Conservation (phyloP, 2,113 vertebrate species). For the Propithecus coquereli region DNA sequence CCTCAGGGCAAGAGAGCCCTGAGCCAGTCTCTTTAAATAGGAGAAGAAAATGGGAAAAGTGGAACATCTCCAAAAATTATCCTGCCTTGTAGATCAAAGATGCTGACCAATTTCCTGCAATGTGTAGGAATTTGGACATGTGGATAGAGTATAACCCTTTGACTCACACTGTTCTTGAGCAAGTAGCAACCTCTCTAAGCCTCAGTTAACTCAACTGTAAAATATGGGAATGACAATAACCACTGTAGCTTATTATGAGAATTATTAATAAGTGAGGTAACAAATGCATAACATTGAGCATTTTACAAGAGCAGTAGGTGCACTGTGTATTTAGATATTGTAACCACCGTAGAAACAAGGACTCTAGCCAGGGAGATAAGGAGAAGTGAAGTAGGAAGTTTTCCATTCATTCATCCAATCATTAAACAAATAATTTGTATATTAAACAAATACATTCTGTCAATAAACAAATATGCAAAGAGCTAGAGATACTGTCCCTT, state of each 20-base stretch:
- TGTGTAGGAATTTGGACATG: background rate
- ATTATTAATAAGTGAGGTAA: background rate
- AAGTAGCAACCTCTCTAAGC: background rate
- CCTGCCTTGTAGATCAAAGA: background rate
- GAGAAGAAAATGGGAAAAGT: background rate
- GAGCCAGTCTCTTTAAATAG: background rate
- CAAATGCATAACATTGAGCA: background rate
- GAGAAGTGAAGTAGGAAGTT: background rate
- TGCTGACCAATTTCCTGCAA: background rate
- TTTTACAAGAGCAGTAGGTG: background rate
- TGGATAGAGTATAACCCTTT: background rate
- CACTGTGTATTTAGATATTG: background rate
- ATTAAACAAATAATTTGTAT: background rate
- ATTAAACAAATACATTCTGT: background rate
- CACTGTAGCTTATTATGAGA: background rate
- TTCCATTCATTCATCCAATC: too few species aligned
- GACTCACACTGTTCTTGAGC: background rate
- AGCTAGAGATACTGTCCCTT: background rate
- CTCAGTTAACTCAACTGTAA: background rate
- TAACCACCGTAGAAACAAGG: background rate
- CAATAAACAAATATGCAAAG: background rate
- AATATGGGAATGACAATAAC: background rate
- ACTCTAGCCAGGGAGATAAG: background rate
- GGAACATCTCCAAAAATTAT: background rate
- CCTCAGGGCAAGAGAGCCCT: background rate